A percentile compares a stretch with the other conserved stretches of the same genome.
Evolutionary conservation across 2,113 vertebrate species (phyloP).

Genomic region (Clarias magur): DNA sequence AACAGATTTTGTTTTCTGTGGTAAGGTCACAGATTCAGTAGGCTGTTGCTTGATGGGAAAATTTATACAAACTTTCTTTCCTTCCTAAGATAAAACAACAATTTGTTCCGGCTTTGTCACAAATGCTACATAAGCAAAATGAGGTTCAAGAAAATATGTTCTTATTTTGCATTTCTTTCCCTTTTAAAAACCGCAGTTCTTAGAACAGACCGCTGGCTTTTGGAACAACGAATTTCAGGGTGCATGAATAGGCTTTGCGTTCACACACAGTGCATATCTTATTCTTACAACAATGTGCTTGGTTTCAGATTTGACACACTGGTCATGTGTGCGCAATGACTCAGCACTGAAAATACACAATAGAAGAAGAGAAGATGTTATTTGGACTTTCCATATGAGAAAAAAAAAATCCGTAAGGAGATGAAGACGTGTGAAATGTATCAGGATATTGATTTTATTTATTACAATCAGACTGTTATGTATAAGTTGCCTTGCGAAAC

Average conservation of each 20-base stretch:
- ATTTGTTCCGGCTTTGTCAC: not conserved
- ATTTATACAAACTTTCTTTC: conserved; percentile 13
- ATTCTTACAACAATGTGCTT: not conserved
- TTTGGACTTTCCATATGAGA: not conserved
- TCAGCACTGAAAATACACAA: conserved; percentile 15
- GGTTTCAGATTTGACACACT: conserved; percentile 27
- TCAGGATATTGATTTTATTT: not conserved
- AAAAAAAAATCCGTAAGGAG: not conserved
- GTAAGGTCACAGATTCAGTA: not conserved
- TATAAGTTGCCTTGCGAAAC: not conserved
- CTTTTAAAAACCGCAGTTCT: conserved; percentile 19
- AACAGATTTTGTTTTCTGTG: not conserved
- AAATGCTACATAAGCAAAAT: not conserved
- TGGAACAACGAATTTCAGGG: not conserved
- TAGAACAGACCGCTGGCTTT: conserved; percentile 20
- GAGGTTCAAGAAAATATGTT: not conserved
- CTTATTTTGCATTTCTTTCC: not conserved
- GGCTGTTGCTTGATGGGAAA: not conserved
- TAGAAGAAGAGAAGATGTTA: conserved; percentile 5
- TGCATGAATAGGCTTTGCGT: not conserved
- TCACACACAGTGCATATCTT: not conserved
- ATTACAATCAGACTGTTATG: not conserved
- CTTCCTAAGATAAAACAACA: conserved; percentile 1
- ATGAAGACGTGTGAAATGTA: not conserved
- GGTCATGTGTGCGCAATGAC: conserved; percentile 18